Evolutionary conservation across 2,113 vertebrate genomes (phyloP).

Genomic region (Gymnogyps californianus): DNA sequence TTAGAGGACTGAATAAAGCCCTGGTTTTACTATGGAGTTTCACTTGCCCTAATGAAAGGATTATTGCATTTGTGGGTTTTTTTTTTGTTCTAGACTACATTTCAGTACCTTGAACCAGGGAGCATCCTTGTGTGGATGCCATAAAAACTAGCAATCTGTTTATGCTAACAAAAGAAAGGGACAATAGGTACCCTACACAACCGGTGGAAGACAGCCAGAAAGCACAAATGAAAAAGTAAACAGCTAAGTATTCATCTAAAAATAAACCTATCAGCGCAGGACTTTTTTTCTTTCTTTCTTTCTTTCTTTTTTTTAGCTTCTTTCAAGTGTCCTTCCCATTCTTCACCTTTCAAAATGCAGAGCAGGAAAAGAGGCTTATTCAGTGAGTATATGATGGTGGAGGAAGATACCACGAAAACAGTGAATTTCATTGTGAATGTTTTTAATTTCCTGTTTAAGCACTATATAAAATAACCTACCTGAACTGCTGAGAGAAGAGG

Average conservation of each 20-base stretch:
- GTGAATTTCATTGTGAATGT: slow-evolving; percentile 25
- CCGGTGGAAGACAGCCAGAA: neutral
- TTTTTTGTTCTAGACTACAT: neutral
- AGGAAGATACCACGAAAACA: slow-evolving; percentile 59
- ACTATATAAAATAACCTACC: slow-evolving; percentile 67
- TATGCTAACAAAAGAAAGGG: neutral
- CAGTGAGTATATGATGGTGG: slow-evolving; percentile 22
- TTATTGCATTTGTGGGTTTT: neutral
- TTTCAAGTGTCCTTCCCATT: neutral
- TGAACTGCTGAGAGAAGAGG: slow-evolving; percentile 55
- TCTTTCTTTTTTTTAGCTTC: neutral
- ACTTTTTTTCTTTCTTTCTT: neutral
- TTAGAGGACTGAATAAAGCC: neutral
- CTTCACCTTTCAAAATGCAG: slow-evolving; percentile 11
- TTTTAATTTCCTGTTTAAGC: slow-evolving; percentile 72
- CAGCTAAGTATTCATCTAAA: slow-evolving; percentile 6
- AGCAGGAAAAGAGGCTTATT: slow-evolving; percentile 24
- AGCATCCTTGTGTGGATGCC: neutral
- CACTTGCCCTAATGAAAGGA: neutral
- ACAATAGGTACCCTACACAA: neutral
- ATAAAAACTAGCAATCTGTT: neutral
- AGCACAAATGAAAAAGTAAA: neutral
- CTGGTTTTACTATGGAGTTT: neutral
- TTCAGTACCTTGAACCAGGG: neutral
- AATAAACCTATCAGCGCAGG: neutral